A percentile compares a stretch with the other conserved stretches of the same genome.
These are phyloP conservation scores for Lineus longissimus DNA, from an alignment of 1,140 invertebrate genomes.

Conservation along the genomic window DNA sequence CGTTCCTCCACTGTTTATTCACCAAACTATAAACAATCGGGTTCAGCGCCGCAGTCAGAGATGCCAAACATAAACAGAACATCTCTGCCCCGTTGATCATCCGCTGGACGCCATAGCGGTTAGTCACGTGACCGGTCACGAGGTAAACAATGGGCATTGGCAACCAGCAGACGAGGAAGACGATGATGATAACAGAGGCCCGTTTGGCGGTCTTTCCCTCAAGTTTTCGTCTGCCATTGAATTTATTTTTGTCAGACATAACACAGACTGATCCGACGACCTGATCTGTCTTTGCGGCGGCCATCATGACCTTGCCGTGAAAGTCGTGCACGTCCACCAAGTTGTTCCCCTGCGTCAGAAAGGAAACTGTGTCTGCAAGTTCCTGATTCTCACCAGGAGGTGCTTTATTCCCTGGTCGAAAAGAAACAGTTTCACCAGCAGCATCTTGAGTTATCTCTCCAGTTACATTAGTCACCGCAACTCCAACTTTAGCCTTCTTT, in stretches of 20 bases:
- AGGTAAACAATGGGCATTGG: background rate
- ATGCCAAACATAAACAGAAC: background rate
- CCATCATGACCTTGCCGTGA: background rate
- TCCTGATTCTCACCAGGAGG: too few species aligned
- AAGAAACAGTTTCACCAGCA: background rate
- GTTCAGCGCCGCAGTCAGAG: background rate
- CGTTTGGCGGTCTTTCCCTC: conserved; percentile 6
- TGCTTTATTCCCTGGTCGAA: background rate
- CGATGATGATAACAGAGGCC: background rate
- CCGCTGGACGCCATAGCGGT: background rate
- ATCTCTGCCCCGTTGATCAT: background rate
- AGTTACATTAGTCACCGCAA: too few species aligned
- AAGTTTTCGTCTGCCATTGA: background rate
- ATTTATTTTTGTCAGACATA: conserved; percentile 3
- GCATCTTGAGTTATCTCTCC: background rate
- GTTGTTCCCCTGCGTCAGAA: background rate
- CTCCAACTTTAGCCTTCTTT: too few species aligned
- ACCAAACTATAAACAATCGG: background rate
- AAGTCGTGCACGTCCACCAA: background rate
- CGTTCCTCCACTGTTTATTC: background rate
- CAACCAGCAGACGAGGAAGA: background rate
- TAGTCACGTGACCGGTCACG: conserved; percentile 1
- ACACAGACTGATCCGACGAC: background rate
- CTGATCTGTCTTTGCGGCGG: background rate
- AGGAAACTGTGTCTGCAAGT: background rate